Evolutionary conservation across 2,113 vertebrate species (phyloP).

Genomic region (Pituophis catenifer): DNA sequence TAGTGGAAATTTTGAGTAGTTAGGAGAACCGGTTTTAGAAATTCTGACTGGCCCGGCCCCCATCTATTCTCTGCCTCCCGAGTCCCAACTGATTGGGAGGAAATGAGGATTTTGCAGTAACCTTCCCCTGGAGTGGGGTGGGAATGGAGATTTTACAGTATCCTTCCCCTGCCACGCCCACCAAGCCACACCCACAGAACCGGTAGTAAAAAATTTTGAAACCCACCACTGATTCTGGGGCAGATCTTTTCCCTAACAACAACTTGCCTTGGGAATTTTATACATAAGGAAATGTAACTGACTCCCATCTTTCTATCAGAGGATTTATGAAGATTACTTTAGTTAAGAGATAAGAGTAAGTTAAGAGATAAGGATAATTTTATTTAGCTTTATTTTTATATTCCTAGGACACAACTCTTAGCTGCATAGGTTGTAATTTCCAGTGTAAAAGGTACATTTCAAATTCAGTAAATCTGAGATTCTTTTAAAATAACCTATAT

Average conservation of each 20-base stretch:
- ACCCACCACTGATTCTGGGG: background rate
- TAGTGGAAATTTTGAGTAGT: no score
- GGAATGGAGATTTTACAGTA: no score
- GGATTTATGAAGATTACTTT: background rate
- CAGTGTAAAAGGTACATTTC: background rate
- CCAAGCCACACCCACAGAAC: no score
- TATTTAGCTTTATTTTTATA: background rate
- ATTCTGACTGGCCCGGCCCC: no score
- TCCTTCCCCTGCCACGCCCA: no score
- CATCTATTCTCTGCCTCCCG: no score
- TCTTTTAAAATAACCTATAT: background rate
- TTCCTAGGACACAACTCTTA: background rate
- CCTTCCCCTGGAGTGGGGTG: no score
- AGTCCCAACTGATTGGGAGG: no score
- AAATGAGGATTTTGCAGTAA: no score
- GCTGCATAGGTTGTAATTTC: background rate
- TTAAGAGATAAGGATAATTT: background rate
- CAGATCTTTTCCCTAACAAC: background rate
- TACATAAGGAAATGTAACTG: background rate
- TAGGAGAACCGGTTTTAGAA: no score
- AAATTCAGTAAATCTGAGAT: background rate
- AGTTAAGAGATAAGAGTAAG: background rate
- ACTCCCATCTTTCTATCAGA: background rate
- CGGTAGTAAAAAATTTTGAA: no score
- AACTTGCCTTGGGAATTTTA: background rate